phyloP scores from a whole-genome alignment of 2,888 invertebrate species.

The Melipona bicolor region DNA sequence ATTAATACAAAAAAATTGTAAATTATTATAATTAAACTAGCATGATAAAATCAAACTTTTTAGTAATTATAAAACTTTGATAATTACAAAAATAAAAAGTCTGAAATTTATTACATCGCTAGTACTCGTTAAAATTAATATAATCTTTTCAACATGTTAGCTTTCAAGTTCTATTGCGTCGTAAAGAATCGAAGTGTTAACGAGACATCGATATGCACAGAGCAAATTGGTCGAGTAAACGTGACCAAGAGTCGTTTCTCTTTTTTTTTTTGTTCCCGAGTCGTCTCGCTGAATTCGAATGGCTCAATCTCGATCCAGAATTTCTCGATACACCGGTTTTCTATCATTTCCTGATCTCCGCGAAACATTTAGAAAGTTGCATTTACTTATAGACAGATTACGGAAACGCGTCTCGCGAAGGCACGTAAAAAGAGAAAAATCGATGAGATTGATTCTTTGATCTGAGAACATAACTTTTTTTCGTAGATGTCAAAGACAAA shows the following conservation, averaged over 20 bases:
- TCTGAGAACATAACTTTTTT: not conserved
- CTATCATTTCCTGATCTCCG: slow-evolving; percentile 17
- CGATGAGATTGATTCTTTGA: not conserved
- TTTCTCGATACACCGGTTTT: slow-evolving; percentile 49
- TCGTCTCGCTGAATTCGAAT: slow-evolving; percentile 3
- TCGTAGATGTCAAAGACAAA: too few species aligned
- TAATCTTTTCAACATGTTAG: not conserved
- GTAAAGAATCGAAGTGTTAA: not conserved
- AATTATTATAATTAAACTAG: not conserved
- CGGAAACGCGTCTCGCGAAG: not conserved
- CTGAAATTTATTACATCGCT: not conserved
- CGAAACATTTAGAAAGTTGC: slow-evolving; percentile 45
- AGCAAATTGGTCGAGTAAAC: not conserved
- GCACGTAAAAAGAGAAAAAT: not conserved
- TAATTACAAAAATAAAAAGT: not conserved
- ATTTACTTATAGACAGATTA: not conserved
- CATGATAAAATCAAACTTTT: not conserved
- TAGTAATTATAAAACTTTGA: not conserved
- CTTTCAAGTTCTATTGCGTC: not conserved
- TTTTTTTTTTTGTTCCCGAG: not conserved
- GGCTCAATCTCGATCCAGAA: slow-evolving; percentile 18
- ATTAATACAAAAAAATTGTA: not conserved
- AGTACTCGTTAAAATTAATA: not conserved
- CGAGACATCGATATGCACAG: not conserved
- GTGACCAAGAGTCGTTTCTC: not conserved